Conservation (phyloP, 1,140 invertebrate genomes). For the Drosophila tsacasi region DNA sequence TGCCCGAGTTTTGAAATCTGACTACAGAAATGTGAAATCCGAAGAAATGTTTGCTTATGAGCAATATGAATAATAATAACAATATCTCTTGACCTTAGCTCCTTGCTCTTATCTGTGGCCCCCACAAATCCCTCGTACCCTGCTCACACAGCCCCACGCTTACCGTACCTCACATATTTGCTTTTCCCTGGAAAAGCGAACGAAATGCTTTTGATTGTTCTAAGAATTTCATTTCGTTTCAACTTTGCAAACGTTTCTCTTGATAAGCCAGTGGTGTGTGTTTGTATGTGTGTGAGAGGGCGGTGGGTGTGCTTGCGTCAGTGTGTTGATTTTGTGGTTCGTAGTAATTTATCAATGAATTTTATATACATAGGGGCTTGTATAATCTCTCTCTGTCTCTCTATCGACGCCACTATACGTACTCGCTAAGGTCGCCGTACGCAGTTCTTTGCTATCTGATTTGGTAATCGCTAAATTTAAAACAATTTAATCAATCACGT, state of each 20-base stretch:
- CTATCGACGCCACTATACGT: slow-evolving; percentile 12
- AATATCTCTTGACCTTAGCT: slow-evolving; percentile 38
- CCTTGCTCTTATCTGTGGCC: slow-evolving; percentile 35
- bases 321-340: slow-evolving; percentile 47
- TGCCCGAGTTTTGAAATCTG: slow-evolving; percentile 21
- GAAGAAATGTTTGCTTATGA: slow-evolving; percentile 19
- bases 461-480: slow-evolving; percentile 67
- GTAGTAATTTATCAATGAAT: slow-evolving; percentile 81
- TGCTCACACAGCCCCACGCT: neutral
- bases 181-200: slow-evolving; percentile 70
- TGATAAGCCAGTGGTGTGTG: slow-evolving; percentile 39
- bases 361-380: slow-evolving; percentile 33
- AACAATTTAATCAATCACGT: slow-evolving; percentile 45
- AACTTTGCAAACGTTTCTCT: slow-evolving; percentile 65
- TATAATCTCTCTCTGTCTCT: slow-evolving; percentile 36
- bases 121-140: neutral
- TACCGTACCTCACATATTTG: slow-evolving; percentile 55
- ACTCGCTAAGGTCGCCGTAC: slow-evolving; percentile 33
- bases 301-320: slow-evolving; percentile 4
- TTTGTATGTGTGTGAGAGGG: slow-evolving; percentile 25
- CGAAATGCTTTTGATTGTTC: slow-evolving; percentile 80
- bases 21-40: neutral
- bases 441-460: slow-evolving; percentile 25
- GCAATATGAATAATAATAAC: slow-evolving; percentile 20
- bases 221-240: slow-evolving; percentile 62